Percentiles rank a stretch among this genome's conserved stretches.
These are phyloP conservation scores for Synanthedon vespiformis DNA, from an alignment of 2,888 invertebrate species.

Conservation along the genomic window DNA sequence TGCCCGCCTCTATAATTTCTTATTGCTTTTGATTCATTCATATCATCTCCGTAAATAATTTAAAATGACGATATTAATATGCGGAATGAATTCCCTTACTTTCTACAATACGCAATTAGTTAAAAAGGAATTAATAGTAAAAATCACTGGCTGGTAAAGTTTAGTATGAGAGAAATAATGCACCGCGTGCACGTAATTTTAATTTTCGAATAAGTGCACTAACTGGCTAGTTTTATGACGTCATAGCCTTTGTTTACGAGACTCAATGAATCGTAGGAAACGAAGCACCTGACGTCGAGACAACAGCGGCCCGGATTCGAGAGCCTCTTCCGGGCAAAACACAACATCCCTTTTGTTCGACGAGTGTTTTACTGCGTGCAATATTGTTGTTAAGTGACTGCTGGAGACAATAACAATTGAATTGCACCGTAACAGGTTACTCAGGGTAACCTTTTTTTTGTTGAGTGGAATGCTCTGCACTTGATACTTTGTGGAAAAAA, in stretches of 20 bases:
- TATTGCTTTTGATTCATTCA: too few relatives aligned
- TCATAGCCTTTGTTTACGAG: slow-evolving; percentile 25
- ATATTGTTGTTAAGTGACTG: neutral
- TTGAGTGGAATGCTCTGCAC: too few relatives aligned
- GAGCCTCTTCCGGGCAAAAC: slow-evolving; percentile 15
- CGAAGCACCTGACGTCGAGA: slow-evolving; percentile 22
- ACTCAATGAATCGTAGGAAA: slow-evolving; percentile 29
- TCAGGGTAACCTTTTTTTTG: too few relatives aligned
- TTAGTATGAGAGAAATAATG: neutral
- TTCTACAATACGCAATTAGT: too few relatives aligned
- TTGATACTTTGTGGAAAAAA: too few relatives aligned
- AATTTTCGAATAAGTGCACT: slow-evolving; percentile 1
- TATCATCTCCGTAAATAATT: too few relatives aligned
- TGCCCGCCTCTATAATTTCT: too few relatives aligned
- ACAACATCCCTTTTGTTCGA: slow-evolving; percentile 12
- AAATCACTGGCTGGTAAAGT: neutral
- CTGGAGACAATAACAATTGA: neutral
- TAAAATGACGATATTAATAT: too few relatives aligned
- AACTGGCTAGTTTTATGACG: slow-evolving; percentile 20
- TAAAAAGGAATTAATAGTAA: neutral
- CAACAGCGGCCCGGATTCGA: slow-evolving; percentile 19
- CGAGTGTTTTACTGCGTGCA: neutral
- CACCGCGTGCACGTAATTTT: slow-evolving; percentile 1
- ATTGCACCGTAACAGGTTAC: too few relatives aligned
- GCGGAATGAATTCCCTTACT: too few relatives aligned